A percentile compares a stretch with the other conserved stretches of the same genome.
Conservation (phyloP, 1,140 invertebrate species). For the Saccostrea glomerata region DNA sequence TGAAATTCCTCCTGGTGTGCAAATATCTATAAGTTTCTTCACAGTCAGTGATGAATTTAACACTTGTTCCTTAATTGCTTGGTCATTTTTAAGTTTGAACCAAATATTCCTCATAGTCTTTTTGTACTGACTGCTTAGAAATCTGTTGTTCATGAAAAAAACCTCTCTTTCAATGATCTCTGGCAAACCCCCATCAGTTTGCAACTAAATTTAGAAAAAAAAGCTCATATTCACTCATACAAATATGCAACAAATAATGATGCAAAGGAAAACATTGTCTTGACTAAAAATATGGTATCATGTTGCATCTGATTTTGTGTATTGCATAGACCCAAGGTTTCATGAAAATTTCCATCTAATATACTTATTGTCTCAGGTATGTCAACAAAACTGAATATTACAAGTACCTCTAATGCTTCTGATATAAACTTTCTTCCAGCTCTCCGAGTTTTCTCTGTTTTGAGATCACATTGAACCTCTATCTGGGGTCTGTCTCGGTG, state of each 20-base stretch:
- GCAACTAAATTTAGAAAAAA: conserved; percentile 27
- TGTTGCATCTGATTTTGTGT: no score
- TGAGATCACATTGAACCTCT: conserved; percentile 74
- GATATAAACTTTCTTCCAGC: conserved; percentile 64
- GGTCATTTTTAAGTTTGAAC: conserved; percentile 26
- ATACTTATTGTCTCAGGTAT: no score
- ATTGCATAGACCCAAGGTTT: no score
- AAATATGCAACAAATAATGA: no score
- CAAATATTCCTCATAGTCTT: conserved; percentile 24
- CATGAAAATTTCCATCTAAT: no score
- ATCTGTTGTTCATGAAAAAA: conserved; percentile 62
- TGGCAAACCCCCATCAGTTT: conserved; percentile 54
- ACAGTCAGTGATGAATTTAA: not conserved
- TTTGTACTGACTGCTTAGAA: conserved; percentile 49
- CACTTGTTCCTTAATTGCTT: not conserved
- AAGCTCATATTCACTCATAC: not conserved
- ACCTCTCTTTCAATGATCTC: conserved; percentile 68
- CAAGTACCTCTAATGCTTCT: conserved; percentile 58
- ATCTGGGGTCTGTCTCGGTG: conserved; percentile 66
- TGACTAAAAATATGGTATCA: no score
- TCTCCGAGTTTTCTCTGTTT: conserved; percentile 67
- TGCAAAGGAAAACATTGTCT: no score
- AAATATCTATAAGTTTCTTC: not conserved
- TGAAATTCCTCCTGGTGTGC: not conserved
- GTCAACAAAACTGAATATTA: not conserved